phyloP scores from a whole-genome alignment of 2,113 vertebrate genomes.

The Sphyrna mokarran region DNA sequence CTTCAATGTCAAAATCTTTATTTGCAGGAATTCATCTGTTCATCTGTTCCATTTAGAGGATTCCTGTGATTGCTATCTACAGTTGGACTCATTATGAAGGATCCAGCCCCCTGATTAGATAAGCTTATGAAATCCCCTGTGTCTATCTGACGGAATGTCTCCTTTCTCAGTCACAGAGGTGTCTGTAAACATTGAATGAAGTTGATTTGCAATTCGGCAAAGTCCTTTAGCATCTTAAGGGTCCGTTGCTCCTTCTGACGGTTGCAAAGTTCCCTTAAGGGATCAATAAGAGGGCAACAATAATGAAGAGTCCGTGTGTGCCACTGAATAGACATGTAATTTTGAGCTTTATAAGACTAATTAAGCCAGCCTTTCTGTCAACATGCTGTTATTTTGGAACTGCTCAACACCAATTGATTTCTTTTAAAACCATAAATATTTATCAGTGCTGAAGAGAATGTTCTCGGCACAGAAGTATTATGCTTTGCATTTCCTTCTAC shows the following conservation, averaged over 20 bases:
- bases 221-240: not conserved
- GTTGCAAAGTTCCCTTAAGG: not conserved
- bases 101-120: not conserved
- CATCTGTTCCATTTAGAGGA: not conserved
- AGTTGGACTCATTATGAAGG: not conserved
- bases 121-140: not conserved
- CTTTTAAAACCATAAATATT: not conserved
- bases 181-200: not conserved
- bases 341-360: not conserved
- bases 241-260: not conserved
- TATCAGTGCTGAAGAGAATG: not conserved
- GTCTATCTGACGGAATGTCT: not conserved
- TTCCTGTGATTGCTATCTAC: not conserved
- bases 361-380: not conserved
- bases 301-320: not conserved
- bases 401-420: not conserved
- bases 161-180: not conserved
- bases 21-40: not conserved
- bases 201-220: not conserved
- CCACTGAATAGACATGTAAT: not conserved
- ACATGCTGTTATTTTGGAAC: not conserved
- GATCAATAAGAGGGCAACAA: not conserved
- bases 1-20: not conserved
- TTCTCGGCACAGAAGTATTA: not conserved
- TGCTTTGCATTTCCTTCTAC: not conserved